Evolutionary conservation across 2,113 vertebrate species (phyloP).

Genomic region (Vombatus ursinus): DNA sequence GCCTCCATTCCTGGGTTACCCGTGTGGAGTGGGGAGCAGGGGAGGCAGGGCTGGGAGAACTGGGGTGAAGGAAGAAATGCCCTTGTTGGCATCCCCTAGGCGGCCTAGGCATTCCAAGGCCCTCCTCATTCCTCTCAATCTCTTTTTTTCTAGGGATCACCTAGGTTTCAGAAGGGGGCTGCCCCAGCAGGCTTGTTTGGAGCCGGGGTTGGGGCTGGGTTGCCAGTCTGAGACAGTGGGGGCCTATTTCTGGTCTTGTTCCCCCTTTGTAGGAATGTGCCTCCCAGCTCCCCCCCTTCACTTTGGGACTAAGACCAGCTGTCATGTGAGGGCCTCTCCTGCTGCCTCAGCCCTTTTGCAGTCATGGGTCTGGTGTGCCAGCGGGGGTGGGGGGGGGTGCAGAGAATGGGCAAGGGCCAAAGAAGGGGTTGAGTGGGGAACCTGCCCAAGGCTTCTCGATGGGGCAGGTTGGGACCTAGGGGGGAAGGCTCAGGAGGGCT

Average conservation of each 20-base stretch:
- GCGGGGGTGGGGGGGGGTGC: constrained; percentile 36
- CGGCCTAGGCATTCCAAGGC: neutral
- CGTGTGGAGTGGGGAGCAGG: neutral
- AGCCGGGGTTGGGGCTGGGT: neutral
- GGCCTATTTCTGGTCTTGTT: constrained; percentile 53
- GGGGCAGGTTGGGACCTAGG: too few species aligned
- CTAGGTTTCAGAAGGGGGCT: neutral
- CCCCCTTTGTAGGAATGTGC: constrained; percentile 66
- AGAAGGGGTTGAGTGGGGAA: constrained; percentile 22
- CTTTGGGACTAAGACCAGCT: constrained; percentile 59
- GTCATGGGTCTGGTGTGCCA: constrained; percentile 51
- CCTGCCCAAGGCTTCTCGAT: neutral
- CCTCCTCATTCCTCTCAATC: neutral
- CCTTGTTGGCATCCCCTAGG: neutral
- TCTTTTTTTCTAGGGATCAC: neutral
- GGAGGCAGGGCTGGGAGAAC: neutral
- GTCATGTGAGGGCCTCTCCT: constrained; percentile 69
- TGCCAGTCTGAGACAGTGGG: neutral
- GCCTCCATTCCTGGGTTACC: neutral
- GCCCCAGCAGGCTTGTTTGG: neutral
- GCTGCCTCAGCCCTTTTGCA: constrained; percentile 78
- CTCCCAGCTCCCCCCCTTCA: constrained; percentile 20
- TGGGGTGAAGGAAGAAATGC: neutral
- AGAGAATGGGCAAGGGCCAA: constrained; percentile 37
- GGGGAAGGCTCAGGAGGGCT: neutral